A percentile compares a stretch with the other conserved stretches of the same genome.
These are phyloP conservation scores for Drosophila multiciliata DNA, from an alignment of 2,888 invertebrate species.

Conservation along the genomic window DNA sequence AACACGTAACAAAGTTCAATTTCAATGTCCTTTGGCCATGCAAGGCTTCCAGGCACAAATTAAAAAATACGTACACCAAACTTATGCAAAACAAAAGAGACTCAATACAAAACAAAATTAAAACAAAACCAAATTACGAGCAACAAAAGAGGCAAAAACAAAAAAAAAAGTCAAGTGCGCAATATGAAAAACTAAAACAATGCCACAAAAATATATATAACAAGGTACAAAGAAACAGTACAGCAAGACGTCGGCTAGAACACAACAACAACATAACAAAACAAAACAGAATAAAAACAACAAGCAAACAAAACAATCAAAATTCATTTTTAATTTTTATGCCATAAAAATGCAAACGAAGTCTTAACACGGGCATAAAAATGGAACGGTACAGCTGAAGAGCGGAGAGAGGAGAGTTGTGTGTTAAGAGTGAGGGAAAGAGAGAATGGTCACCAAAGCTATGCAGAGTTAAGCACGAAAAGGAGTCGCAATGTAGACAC, in stretches of 20 bases:
- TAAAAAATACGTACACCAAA: slow-evolving; percentile 50
- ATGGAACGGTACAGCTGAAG: slow-evolving; percentile 16
- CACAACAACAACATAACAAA: slow-evolving; percentile 41
- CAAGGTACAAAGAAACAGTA: slow-evolving; percentile 34
- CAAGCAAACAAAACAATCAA: slow-evolving; percentile 64
- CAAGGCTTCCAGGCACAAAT: slow-evolving; percentile 67
- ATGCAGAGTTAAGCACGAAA: slow-evolving; percentile 58
- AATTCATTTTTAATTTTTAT: slow-evolving; percentile 81
- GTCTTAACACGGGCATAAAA: slow-evolving; percentile 50
- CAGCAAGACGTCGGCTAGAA: slow-evolving; percentile 39
- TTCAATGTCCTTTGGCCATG: slow-evolving; percentile 73
- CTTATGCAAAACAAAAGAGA: slow-evolving; percentile 56
- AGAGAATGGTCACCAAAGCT: slow-evolving; percentile 58
- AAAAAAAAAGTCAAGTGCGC: slow-evolving; percentile 64
- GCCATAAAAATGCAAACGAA: slow-evolving; percentile 82
- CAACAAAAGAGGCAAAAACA: slow-evolving; percentile 50
- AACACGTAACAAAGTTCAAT: slow-evolving; percentile 27
- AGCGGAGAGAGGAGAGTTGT: background rate
- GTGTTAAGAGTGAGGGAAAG: slow-evolving; percentile 13
- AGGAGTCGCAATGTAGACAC: slow-evolving; percentile 11
- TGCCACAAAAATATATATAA: slow-evolving; percentile 57
- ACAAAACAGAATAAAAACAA: slow-evolving; percentile 37
- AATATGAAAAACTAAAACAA: slow-evolving; percentile 61
- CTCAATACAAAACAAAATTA: slow-evolving; percentile 29
- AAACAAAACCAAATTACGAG: slow-evolving; percentile 47